Evolutionary conservation across 2,888 invertebrate species (phyloP).

Genomic region (Xanthorhoe designata): DNA sequence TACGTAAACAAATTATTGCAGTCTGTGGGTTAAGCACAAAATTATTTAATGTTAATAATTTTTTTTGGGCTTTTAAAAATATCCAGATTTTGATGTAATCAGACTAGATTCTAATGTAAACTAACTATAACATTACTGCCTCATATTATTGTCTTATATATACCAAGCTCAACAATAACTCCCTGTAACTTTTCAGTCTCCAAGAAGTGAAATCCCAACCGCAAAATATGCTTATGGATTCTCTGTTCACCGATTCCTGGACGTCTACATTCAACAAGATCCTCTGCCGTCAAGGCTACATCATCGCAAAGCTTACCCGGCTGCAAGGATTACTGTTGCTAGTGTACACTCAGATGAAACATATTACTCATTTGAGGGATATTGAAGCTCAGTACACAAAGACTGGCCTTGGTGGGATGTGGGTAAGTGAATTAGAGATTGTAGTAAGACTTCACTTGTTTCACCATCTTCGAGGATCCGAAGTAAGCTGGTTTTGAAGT

Average conservation of each 20-base stretch:
- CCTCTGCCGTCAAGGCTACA: conserved; percentile 89
- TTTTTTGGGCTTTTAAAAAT: too few relatives aligned
- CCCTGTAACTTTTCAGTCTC: conserved; percentile 78
- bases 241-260: conserved; percentile 95
- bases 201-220: conserved; percentile 97
- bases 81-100: too few relatives aligned
- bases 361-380: conserved; percentile 92
- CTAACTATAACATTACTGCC: too few relatives aligned
- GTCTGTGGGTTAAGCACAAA: too few relatives aligned
- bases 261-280: conserved; percentile 90
- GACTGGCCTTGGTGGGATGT: conserved; percentile 96
- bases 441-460: too few relatives aligned
- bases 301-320: conserved; percentile 92
- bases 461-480: too few relatives aligned
- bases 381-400: conserved; percentile 95
- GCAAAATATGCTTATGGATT: conserved; percentile 92
- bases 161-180: too few relatives aligned
- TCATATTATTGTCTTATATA: too few relatives aligned
- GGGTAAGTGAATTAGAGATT: conserved; percentile 85
- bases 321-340: conserved; percentile 94
- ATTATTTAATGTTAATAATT: too few relatives aligned
- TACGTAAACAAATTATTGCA: too few relatives aligned
- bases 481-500: too few relatives aligned
- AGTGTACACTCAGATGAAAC: conserved; percentile 91
- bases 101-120: too few relatives aligned